Percentiles rank a stretch among this genome's conserved stretches.
phyloP scores from a whole-genome alignment of 2,797 vertebrate species.

The Xenops minutus region DNA sequence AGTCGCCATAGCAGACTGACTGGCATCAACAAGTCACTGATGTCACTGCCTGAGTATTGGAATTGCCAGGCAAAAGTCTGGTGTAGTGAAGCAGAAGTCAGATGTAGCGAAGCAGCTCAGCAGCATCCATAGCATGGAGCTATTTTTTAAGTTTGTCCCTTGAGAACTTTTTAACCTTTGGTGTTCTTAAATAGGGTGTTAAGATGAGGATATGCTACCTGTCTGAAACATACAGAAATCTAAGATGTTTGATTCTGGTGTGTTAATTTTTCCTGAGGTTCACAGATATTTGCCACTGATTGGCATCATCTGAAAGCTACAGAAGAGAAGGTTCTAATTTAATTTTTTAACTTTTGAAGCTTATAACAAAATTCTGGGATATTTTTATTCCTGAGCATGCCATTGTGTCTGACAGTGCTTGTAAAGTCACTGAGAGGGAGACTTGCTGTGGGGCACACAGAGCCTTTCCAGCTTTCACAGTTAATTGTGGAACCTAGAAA shows the following conservation, averaged over 20 bases:
- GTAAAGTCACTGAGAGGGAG: background rate
- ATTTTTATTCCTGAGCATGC: background rate
- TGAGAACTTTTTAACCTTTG: background rate
- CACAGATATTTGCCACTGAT: background rate
- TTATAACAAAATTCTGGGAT: background rate
- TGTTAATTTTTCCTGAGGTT: background rate
- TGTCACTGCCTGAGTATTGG: background rate
- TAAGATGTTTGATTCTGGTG: background rate
- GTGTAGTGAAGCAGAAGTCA: background rate
- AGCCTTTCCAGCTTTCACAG: background rate
- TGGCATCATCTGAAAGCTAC: background rate
- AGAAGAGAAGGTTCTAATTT: background rate
- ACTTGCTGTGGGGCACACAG: background rate
- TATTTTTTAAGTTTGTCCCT: background rate
- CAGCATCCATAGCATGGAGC: background rate
- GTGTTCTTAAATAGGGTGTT: background rate
- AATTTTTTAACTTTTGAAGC: background rate
- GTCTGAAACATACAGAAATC: background rate
- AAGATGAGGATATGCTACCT: background rate
- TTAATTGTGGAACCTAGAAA: background rate
- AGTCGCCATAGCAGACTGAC: background rate
- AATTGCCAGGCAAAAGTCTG: background rate
- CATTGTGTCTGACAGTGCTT: background rate
- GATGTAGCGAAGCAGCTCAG: background rate
- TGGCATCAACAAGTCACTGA: background rate